Base-by-base conservation (phyloP, 2,888 invertebrate species). In the Encarsia formosa region DNA sequence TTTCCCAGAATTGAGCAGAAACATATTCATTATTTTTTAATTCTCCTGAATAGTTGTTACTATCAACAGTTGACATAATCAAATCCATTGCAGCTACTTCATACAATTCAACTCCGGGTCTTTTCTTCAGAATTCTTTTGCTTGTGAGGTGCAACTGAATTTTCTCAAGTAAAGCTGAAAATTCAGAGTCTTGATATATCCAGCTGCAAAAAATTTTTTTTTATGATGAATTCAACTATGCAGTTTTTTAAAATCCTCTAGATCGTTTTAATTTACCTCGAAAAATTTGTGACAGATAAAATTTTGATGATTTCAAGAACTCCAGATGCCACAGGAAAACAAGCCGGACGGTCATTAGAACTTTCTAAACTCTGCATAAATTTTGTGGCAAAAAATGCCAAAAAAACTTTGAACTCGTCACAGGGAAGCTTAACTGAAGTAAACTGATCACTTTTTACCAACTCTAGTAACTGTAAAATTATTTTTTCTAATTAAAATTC, bases 401-500 rank as follows among this genome's bases (percentile, higher is more conserved):
- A n/a, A n/a, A n/a, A n/a, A n/a, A n/a, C n/a, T n/a, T n/a, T n/a
- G n/a, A n/a, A n/a, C n/a, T n/a, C n/a, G n/a, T n/a, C n/a, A n/a
- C n/a, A n/a, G n/a, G n/a, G n/a, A n/a, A n/a, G n/a, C 31, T 31
- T 11, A 31, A 31, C 11, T 6, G 6, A 4, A 6, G 24, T 4
- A n/a, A 64, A 63, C 31, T 59, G 52, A 23, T 60, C 56, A 39
- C 59, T 62, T 31, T 68, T 73, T 4, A 78, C 57, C 5, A 79
- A 65, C 23, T 73, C 74, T 18, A 70, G 59, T 23, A 79, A 58
- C 70, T 78, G 61, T 29, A 65, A 69, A n/a, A n/a, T n/a, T n/a
- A n/a, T n/a, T n/a, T n/a, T n/a, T n/a, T n/a, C n/a, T n/a, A n/a
- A n/a, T n/a, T n/a, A n/a, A n/a, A n/a, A n/a, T n/a, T n/a, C n/a